Base-by-base conservation (phyloP, 2,797 vertebrate genomes). In the Dromococcyx pavoninus region DNA sequence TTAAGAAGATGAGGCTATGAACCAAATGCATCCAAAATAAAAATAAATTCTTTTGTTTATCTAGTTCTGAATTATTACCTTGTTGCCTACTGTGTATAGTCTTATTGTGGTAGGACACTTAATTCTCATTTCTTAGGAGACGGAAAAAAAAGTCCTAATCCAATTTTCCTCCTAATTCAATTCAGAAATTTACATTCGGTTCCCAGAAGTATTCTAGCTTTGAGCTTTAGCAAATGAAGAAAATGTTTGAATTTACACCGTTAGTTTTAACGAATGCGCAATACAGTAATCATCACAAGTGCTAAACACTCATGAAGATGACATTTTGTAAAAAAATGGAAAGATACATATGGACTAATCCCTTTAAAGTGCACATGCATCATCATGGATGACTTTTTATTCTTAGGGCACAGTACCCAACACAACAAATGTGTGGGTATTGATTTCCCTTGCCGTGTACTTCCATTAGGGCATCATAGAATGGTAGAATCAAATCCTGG, bases 121-220 rank as follows among this genome's bases (percentile, higher is more conserved):
- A 82, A 93, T n/a, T 94, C 30, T 75, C 43, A 35, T 81, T 66
- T 94, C 89, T 81, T 51, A 75, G 46, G 86, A 89, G 24, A 76
- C 30, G 92, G 69, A 65, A 84, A 62, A 16, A 16, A 37, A 27
- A 11, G 2, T 82, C 50, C 17, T 94, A 93, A 96, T 94, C 70
- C 30, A 94, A 78, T 95, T 93, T 95, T 86, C 16, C 30, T 86
- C 48, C 48, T 96, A 94, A 94, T 82, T 94, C 71, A 92, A 94
- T 86, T 93, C 78, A 94, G 75, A 88, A 95, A 93, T 95, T 95
- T 91, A 48, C 67, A 91, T 95, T 74, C 41, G 84, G 48, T 97
- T 96, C 93, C 94, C 95, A 97, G 95, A 97, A 97, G 76, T 82
- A 79, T 84, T 96, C 91, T 94, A 95, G 64, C 81, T 97, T 96